These are phyloP conservation scores for Lasioglossum villosulum DNA, from an alignment of 2,888 invertebrate species.

Conservation along the genomic window DNA sequence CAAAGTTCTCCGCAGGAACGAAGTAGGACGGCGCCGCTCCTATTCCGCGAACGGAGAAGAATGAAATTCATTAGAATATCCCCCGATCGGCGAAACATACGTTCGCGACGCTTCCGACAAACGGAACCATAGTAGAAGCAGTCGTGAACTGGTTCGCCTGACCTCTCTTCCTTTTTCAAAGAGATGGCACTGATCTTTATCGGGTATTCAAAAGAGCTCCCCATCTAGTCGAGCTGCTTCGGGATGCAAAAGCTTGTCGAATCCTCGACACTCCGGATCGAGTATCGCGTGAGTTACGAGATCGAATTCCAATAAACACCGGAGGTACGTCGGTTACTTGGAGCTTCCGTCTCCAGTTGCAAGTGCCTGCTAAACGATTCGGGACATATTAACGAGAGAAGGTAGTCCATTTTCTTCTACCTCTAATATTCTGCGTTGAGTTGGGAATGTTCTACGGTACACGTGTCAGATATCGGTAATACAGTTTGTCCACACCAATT, in stretches of 20 bases:
- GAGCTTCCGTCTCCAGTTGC: neutral
- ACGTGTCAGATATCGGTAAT: neutral
- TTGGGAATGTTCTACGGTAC: neutral
- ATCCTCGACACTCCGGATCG: conserved; percentile 32
- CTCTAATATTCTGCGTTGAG: neutral
- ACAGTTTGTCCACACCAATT: too few relatives aligned
- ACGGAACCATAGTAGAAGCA: neutral
- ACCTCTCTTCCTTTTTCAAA: conserved; percentile 23
- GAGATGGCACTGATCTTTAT: conserved; percentile 62
- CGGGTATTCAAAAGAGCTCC: conserved; percentile 63
- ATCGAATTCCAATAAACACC: conserved; percentile 49
- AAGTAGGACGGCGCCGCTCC: too few relatives aligned
- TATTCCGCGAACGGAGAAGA: neutral
- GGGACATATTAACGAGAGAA: conserved; percentile 11
- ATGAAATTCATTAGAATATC: conserved; percentile 40
- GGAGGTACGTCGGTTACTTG: neutral
- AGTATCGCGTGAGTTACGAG: conserved; percentile 39
- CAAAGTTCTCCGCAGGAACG: neutral
- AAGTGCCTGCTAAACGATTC: conserved; percentile 25
- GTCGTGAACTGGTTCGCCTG: neutral
- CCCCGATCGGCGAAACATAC: neutral
- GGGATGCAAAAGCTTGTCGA: conserved; percentile 24
- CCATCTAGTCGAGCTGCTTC: neutral
- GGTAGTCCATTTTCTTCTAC: neutral
- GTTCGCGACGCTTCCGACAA: neutral